These are phyloP conservation scores for Tenthredo livida DNA, from an alignment of 2,888 invertebrate genomes.

Conservation along the genomic window DNA sequence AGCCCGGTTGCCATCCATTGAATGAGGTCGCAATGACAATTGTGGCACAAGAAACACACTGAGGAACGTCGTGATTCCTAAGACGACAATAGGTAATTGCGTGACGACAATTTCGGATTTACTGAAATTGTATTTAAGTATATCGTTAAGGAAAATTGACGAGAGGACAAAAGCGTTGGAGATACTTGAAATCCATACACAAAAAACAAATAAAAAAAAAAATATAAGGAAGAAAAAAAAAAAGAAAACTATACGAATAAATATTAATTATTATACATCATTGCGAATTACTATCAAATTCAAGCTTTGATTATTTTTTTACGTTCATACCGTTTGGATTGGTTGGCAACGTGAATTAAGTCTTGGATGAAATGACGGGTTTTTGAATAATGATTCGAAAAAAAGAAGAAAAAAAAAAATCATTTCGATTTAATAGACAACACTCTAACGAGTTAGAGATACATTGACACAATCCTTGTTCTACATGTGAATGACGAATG, in stretches of 20 bases:
- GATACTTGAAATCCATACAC: conserved; percentile 27
- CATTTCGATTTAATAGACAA: conserved; percentile 34
- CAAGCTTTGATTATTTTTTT: conserved; percentile 52
- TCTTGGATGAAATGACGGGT: conserved; percentile 37
- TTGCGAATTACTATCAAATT: conserved; percentile 48
- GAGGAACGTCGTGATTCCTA: conserved; percentile 29
- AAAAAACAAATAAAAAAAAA: neutral
- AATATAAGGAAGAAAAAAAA: neutral
- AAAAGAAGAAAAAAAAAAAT: neutral
- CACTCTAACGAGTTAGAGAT: conserved; percentile 20
- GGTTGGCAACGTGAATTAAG: conserved; percentile 45
- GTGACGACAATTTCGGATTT: conserved; percentile 47
- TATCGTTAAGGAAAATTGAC: conserved; percentile 43
- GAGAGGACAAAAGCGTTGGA: conserved; percentile 38
- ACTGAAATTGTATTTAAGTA: conserved; percentile 44
- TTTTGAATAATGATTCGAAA: conserved; percentile 28
- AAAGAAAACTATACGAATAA: conserved; percentile 27
- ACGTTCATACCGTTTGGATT: conserved; percentile 44
- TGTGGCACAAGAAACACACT: conserved; percentile 41
- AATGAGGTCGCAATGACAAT: conserved; percentile 62
- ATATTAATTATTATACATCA: conserved; percentile 46
- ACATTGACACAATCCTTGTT: conserved; percentile 45
- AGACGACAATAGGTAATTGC: conserved; percentile 51
- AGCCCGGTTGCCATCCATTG: conserved; percentile 95
- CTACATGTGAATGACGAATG: conserved; percentile 25